Conservation (phyloP, 2,888 invertebrate genomes). For the Xanthorhoe designata region DNA sequence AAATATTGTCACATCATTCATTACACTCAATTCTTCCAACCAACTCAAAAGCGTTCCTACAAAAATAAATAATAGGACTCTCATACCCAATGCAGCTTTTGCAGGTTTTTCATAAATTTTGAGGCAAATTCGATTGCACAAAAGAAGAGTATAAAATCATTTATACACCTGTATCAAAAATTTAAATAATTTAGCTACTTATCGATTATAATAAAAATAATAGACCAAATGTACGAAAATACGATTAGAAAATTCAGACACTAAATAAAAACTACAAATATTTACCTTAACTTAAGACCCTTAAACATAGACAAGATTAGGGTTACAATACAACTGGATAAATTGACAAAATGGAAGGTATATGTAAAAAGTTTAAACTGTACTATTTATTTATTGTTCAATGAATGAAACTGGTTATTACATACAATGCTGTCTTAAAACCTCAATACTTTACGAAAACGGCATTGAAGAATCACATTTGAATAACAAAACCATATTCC, state of each 20-base stretch:
- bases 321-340: constrained; percentile 14
- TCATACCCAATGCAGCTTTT: constrained; percentile 45
- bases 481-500: constrained; percentile 55
- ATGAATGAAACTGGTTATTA: constrained; percentile 4
- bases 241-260: constrained; percentile 18
- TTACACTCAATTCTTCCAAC: constrained; percentile 16
- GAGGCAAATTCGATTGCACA: constrained; percentile 40
- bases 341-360: constrained; percentile 12
- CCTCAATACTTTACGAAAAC: background rate
- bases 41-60: constrained; percentile 43
- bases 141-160: constrained; percentile 41
- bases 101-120: constrained; percentile 36
- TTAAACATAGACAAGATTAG: constrained; percentile 8
- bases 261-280: constrained; percentile 16
- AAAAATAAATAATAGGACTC: constrained; percentile 61
- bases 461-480: constrained; percentile 39
- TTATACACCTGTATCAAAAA: constrained; percentile 50
- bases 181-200: constrained; percentile 64
- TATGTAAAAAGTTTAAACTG: background rate
- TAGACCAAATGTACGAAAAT: constrained; percentile 44
- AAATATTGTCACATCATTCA: constrained; percentile 38
- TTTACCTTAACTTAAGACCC: constrained; percentile 15
- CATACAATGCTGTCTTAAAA: constrained; percentile 5
- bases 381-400: background rate
- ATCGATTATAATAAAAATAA: constrained; percentile 46